Percentiles rank a stretch among this genome's conserved stretches.
These are phyloP conservation scores for Stegostoma tigrinum DNA, from an alignment of 2,113 vertebrate species.

Conservation along the genomic window DNA sequence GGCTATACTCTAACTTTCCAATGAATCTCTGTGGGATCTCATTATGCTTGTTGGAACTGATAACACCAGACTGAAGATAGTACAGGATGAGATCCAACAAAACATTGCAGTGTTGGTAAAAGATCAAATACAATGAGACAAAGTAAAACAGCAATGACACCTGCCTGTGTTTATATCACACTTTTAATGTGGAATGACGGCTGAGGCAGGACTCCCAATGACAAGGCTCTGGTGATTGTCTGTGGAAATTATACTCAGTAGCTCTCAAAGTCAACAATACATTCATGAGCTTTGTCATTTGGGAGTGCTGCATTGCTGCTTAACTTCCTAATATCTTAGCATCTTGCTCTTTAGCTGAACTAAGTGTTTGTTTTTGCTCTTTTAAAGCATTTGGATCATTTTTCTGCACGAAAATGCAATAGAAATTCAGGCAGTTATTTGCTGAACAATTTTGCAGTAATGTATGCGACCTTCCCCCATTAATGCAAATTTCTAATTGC, in stretches of 20 bases:
- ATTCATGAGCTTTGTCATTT: neutral
- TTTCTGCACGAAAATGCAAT: too few species aligned
- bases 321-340: too few species aligned
- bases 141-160: neutral
- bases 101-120: neutral
- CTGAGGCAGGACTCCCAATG: neutral
- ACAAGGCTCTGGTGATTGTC: neutral
- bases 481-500: too few species aligned
- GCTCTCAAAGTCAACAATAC: neutral
- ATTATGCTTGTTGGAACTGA: neutral
- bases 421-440: too few species aligned
- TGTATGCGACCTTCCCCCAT: too few species aligned
- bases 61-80: neutral
- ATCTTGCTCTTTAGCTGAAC: too few species aligned
- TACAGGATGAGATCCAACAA: neutral
- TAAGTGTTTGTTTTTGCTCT: too few species aligned
- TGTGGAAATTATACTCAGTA: neutral
- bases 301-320: too few species aligned
- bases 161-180: neutral
- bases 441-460: too few species aligned
- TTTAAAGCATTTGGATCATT: too few species aligned
- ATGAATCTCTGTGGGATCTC: neutral
- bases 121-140: neutral
- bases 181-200: neutral
- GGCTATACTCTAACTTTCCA: neutral